These are phyloP conservation scores for cattle (Bos taurus) DNA, from an alignment of 2,113 vertebrate genomes.

Conservation along the genomic window ARS-UCD2.0 NC_037328.1:22470001-22470500, in stretches of 20 bases:
- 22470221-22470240: neutral
- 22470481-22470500: neutral
- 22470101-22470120: accelerated
- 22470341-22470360: neutral
- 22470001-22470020: neutral
- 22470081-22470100: neutral
- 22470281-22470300: neutral
- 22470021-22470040: neutral
- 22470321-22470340: neutral
- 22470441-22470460: neutral
- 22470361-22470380: neutral
- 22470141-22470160: neutral
- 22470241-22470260: neutral
- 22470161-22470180: accelerated
- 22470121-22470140: accelerated
- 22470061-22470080: neutral
- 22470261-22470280: neutral
- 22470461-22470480: neutral
- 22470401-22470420: neutral
- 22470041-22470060: neutral
- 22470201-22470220: accelerated
- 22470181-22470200: neutral
- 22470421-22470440: neutral
- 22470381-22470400: neutral
- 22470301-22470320: neutral